Evolutionary conservation across 2,113 vertebrate species (phyloP).

Genomic region (Formicarius rufipectus): DNA sequence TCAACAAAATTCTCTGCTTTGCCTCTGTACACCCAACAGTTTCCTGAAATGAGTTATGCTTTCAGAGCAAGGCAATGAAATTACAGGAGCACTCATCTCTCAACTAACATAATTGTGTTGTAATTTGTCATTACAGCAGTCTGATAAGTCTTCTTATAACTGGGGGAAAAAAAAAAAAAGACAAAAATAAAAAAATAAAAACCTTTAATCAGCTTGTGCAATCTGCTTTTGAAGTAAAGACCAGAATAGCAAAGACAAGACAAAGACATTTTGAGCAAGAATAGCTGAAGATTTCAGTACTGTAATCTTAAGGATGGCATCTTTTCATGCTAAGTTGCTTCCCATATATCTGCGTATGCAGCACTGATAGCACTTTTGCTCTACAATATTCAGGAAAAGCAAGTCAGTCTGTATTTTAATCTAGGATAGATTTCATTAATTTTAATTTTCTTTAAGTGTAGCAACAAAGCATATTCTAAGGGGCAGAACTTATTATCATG

Average conservation of each 20-base stretch:
- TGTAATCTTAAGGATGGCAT: neutral
- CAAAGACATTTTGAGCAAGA: neutral
- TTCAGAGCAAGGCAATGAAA: neutral
- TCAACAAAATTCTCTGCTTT: neutral
- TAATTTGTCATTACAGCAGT: neutral
- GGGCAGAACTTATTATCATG: neutral
- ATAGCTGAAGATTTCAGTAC: neutral
- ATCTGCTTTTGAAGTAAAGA: neutral
- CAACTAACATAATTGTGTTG: neutral
- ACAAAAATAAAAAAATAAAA: neutral
- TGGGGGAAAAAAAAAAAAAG: neutral
- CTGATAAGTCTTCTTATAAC: neutral
- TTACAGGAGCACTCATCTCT: neutral
- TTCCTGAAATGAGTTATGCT: neutral
- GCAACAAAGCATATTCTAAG: neutral
- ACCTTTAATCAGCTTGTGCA: neutral
- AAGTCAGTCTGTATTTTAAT: neutral
- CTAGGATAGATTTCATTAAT: neutral
- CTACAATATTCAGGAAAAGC: neutral
- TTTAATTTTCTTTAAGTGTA: neutral
- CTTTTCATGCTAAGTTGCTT: neutral
- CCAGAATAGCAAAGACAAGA: neutral
- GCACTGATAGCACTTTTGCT: neutral
- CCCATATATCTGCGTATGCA: neutral
- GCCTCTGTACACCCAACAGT: neutral